A percentile compares a stretch with the other conserved stretches of the same genome.
phyloP scores from a whole-genome alignment of 2,888 invertebrate genomes.

The Standfussiana lucernea region DNA sequence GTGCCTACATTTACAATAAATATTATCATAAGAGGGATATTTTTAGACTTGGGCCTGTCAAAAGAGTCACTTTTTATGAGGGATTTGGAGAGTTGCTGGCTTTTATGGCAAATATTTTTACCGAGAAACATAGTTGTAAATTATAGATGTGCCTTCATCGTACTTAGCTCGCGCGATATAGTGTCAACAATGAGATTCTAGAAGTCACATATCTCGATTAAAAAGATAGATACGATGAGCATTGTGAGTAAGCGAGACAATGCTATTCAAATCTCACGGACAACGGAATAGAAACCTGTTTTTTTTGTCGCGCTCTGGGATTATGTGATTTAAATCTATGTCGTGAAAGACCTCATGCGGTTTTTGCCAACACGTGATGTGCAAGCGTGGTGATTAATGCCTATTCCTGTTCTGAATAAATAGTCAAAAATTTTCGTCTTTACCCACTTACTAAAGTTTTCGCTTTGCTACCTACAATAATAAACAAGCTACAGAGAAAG shows the following conservation, averaged over 20 bases:
- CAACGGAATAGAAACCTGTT: not conserved
- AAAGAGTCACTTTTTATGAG: not conserved
- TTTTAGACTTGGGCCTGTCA: conserved; percentile 5
- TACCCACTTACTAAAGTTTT: not conserved
- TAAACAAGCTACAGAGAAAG: not conserved
- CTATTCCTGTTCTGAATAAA: not conserved
- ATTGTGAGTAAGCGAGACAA: not conserved
- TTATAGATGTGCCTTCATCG: not conserved
- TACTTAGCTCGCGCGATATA: not conserved
- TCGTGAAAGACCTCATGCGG: not conserved
- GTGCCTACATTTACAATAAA: conserved; percentile 44
- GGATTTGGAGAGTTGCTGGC: not conserved
- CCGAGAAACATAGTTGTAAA: too few species aligned
- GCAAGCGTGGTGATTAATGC: not conserved
- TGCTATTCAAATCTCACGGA: not conserved
- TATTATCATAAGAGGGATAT: conserved; percentile 23
- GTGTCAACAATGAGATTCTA: not conserved
- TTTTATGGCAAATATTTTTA: not conserved
- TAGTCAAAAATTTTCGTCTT: not conserved
- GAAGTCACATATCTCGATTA: not conserved
- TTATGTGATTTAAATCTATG: not conserved
- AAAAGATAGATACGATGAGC: not conserved
- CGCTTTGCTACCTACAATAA: not conserved
- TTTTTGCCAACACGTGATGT: not conserved
- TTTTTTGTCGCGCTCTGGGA: not conserved